Conservation (phyloP, 1,140 invertebrate species). For the Zaprionus ghesquierei region DNA sequence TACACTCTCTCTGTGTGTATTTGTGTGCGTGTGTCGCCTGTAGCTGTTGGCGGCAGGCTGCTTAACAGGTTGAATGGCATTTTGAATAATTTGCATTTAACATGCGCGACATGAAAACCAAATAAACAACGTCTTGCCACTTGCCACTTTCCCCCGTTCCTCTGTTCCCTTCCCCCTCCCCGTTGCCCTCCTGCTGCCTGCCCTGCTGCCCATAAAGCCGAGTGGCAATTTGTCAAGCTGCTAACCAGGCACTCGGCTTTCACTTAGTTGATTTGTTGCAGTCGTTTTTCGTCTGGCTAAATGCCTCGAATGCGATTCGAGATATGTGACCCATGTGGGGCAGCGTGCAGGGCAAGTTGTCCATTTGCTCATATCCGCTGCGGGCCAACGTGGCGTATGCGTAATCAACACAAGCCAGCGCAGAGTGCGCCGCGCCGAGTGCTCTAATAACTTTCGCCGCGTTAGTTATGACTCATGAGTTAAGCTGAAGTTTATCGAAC, state of each 20-base stretch:
- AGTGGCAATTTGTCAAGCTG: conserved; percentile 74
- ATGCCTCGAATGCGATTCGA: conserved; percentile 70
- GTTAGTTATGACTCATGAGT: conserved; percentile 53
- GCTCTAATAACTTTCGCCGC: conserved; percentile 56
- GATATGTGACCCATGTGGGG: conserved; percentile 50
- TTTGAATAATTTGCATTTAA: conserved; percentile 79
- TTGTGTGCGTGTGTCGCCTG: conserved; percentile 33
- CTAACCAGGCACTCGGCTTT: conserved; percentile 61
- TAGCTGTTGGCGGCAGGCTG: conserved; percentile 37
- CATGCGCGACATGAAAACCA: conserved; percentile 77
- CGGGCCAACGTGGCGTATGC: conserved; percentile 44
- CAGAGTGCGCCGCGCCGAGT: too few species aligned
- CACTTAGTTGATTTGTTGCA: conserved; percentile 74
- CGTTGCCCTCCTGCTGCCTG: not conserved
- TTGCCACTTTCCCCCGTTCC: not conserved
- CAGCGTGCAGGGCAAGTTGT: not conserved
- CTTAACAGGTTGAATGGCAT: conserved; percentile 33
- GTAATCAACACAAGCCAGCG: conserved; percentile 43
- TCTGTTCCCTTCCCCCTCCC: not conserved
- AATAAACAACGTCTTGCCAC: conserved; percentile 68
- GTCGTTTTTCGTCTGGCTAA: conserved; percentile 73
- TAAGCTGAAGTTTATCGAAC: conserved; percentile 51
- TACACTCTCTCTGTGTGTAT: not conserved
- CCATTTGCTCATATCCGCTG: conserved; percentile 36
- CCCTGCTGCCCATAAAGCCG: conserved; percentile 30